Conservation (phyloP, 2,797 vertebrate genomes). For the Pantherophis vulpinus region DNA sequence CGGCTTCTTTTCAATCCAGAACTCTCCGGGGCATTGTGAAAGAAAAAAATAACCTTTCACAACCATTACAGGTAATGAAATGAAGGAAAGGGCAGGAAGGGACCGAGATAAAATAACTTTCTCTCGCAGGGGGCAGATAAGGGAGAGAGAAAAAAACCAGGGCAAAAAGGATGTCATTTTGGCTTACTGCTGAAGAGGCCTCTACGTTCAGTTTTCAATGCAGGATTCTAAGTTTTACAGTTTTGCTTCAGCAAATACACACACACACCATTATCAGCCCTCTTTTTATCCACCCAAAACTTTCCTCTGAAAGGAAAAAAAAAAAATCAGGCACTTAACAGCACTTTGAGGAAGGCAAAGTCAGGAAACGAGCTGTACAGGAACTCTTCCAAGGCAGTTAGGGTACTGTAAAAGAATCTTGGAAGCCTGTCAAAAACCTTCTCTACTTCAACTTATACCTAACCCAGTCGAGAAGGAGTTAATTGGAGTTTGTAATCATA, state of each 20-base stretch:
- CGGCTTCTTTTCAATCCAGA: background rate
- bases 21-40: background rate
- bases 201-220: background rate
- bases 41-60: background rate
- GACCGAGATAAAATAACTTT: background rate
- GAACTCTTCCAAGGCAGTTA: background rate
- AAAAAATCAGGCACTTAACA: background rate
- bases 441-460: background rate
- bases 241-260: background rate
- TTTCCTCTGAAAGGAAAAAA: background rate
- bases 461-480: background rate
- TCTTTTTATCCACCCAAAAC: background rate
- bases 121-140: background rate
- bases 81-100: background rate
- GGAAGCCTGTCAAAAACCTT: background rate
- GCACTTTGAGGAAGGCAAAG: background rate
- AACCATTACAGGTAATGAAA: slow-evolving; percentile 9
- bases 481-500: background rate
- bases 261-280: background rate
- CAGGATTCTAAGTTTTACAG: background rate
- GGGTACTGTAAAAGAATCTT: background rate
- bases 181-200: background rate
- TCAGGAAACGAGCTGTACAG: background rate
- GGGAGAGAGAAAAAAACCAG: background rate
- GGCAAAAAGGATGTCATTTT: background rate